Evolutionary conservation across 2,888 invertebrate species (phyloP).

Genomic region (Panzeria rudis): DNA sequence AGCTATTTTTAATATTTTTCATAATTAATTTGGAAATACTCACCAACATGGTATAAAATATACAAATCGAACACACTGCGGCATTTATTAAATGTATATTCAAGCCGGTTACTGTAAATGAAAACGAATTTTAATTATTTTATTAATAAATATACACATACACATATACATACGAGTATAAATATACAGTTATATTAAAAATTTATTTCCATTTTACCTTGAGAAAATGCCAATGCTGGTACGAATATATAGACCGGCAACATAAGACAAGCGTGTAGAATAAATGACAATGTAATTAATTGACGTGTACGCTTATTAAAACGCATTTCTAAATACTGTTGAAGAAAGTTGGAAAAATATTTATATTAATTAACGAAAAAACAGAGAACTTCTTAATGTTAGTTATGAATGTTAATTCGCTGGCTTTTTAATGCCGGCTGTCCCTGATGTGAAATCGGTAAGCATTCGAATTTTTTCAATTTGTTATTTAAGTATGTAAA

Average conservation of each 20-base stretch:
- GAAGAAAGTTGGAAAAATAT: constrained; percentile 9
- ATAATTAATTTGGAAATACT: constrained; percentile 26
- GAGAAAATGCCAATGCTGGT: constrained; percentile 81
- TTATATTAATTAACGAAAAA: neutral
- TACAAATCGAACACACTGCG: constrained; percentile 85
- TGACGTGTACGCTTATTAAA: constrained; percentile 80
- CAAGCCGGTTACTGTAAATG: constrained; percentile 85
- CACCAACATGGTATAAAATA: constrained; percentile 82
- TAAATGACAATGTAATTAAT: constrained; percentile 79
- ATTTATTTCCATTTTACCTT: constrained; percentile 77
- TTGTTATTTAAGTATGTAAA: no score
- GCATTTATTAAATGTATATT: constrained; percentile 85
- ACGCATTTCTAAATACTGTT: constrained; percentile 81
- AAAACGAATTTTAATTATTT: constrained; percentile 72
- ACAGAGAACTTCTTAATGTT: no score
- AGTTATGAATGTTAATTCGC: no score
- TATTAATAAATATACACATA: neutral
- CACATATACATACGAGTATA: neutral
- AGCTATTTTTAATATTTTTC: neutral
- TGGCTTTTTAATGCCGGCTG: no score
- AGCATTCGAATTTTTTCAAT: no score
- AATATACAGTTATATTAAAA: constrained; percentile 45
- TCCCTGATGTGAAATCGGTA: no score
- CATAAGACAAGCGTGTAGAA: constrained; percentile 78
- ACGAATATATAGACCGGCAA: constrained; percentile 81